These are phyloP conservation scores for Halichoerus grypus DNA, from an alignment of 2,113 vertebrate species.

Conservation along the genomic window DNA sequence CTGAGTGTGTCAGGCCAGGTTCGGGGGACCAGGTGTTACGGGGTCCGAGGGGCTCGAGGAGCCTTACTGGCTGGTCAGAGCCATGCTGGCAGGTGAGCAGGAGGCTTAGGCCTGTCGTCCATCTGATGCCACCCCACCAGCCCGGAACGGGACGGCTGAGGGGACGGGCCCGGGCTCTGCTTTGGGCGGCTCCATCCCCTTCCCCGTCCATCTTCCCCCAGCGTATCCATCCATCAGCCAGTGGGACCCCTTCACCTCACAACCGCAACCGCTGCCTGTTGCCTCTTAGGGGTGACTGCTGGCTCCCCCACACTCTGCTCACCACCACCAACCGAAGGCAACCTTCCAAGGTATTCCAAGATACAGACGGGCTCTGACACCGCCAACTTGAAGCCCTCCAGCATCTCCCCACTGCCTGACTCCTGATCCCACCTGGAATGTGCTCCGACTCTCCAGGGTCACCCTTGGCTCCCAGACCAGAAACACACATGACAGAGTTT, in stretches of 20 bases:
- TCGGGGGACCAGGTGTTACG: background rate
- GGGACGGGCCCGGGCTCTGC: background rate
- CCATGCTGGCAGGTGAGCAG: background rate
- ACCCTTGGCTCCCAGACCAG: fast-evolving
- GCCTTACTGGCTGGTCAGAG: background rate
- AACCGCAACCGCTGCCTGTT: background rate
- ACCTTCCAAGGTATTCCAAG: background rate
- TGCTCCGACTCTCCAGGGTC: background rate
- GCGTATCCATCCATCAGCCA: background rate
- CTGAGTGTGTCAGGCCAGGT: background rate
- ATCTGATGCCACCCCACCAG: background rate
- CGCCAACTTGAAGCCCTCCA: no score
- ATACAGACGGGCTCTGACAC: background rate
- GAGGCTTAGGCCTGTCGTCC: background rate
- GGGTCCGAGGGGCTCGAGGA: background rate
- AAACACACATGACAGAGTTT: background rate
- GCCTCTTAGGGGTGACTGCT: background rate
- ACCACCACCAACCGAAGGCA: background rate
- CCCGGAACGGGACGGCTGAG: background rate
- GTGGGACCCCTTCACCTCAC: background rate
- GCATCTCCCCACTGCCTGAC: background rate
- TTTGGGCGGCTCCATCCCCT: background rate
- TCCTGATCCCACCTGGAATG: background rate
- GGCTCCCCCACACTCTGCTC: background rate
- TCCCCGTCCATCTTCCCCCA: background rate